Conservation (phyloP, 1,140 invertebrate genomes). For the Physella acuta region DNA sequence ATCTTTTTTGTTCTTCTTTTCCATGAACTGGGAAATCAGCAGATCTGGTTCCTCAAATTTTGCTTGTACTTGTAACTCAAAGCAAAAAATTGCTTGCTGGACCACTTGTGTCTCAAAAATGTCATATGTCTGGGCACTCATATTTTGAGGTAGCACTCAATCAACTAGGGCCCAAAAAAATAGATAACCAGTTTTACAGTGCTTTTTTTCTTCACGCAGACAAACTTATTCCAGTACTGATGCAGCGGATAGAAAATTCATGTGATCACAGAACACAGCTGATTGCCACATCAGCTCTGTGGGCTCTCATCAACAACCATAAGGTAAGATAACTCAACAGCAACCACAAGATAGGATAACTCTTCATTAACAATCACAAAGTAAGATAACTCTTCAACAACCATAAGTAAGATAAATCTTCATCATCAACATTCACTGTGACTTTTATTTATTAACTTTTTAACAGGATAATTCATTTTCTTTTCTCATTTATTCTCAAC, state of each 20-base stretch:
- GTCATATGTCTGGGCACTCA: no score
- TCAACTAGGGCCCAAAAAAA: no score
- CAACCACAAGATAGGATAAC: not conserved
- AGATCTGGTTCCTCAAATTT: no score
- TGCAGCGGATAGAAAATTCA: slow-evolving; percentile 41
- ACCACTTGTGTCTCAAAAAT: no score
- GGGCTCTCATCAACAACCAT: slow-evolving; percentile 55
- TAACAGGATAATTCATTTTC: not conserved
- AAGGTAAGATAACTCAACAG: slow-evolving; percentile 41
- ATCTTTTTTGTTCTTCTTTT: no score
- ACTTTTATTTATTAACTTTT: not conserved
- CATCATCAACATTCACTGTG: not conserved
- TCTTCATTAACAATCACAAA: slow-evolving; percentile 2
- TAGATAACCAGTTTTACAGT: no score
- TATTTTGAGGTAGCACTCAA: no score
- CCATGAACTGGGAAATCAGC: no score
- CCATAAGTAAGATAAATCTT: not conserved
- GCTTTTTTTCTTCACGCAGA: no score
- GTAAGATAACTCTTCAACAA: not conserved
- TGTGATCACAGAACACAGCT: slow-evolving; percentile 31
- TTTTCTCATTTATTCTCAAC: not conserved
- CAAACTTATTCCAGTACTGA: slow-evolving; percentile 44
- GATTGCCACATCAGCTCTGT: slow-evolving; percentile 48
- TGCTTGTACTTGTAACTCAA: no score
- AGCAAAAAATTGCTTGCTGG: no score